These are phyloP conservation scores for Microctenopoma steveboyesi DNA, from an alignment of 2,797 vertebrate genomes.

Conservation along the genomic window DNA sequence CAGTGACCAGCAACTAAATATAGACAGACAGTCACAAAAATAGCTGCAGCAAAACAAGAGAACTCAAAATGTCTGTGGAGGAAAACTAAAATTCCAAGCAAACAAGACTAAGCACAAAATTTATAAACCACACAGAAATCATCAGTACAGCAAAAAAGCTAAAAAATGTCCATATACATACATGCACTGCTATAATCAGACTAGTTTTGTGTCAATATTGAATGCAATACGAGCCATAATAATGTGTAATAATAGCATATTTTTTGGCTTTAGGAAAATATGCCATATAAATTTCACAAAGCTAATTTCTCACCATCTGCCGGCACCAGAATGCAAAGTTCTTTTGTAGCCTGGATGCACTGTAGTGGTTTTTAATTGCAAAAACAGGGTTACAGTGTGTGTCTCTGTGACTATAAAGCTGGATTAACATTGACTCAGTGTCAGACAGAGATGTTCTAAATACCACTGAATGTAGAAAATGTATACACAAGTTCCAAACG, in stretches of 20 bases:
- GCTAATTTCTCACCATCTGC: not conserved
- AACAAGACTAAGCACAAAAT: not conserved
- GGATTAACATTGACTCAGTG: not conserved
- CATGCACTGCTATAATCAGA: not conserved
- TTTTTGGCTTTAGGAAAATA: not conserved
- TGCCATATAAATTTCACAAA: not conserved
- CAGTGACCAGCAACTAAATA: slow-evolving; percentile 68
- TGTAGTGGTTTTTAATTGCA: not conserved
- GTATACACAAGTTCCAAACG: slow-evolving; percentile 5
- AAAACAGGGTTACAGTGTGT: not conserved
- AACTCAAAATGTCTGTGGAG: slow-evolving; percentile 41
- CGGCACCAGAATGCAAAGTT: not conserved
- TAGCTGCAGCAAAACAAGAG: slow-evolving; percentile 61
- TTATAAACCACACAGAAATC: slow-evolving; percentile 1
- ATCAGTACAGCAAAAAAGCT: not conserved
- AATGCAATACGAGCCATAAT: no score
- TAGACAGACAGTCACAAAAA: slow-evolving; percentile 70
- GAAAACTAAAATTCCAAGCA: slow-evolving; percentile 41
- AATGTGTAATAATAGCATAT: not conserved
- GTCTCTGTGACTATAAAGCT: not conserved
- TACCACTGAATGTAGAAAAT: not conserved
- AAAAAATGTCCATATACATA: no score
- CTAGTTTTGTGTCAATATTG: not conserved
- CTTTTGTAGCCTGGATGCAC: not conserved
- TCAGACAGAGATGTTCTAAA: slow-evolving; percentile 15